These are phyloP conservation scores for Periphyllus acericola DNA, from an alignment of 2,888 invertebrate genomes.

Conservation along the genomic window DNA sequence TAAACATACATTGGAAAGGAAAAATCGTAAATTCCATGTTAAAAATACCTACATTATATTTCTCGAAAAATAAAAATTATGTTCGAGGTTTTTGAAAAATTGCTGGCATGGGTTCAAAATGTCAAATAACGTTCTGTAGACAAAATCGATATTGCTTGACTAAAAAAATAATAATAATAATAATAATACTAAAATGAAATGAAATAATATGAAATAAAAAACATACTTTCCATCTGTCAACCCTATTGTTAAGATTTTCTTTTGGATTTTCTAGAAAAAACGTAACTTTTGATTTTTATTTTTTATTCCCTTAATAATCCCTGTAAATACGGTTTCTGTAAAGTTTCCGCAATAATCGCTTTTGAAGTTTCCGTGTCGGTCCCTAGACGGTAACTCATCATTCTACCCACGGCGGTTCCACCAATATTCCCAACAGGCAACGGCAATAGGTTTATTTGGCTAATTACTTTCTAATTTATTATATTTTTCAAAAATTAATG, in stretches of 20 bases:
- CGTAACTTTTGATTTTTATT: conserved; percentile 20
- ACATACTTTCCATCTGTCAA: conserved; percentile 14
- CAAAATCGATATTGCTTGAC: conserved; percentile 29
- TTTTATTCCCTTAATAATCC: conserved; percentile 44
- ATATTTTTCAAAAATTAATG: neutral
- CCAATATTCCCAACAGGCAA: neutral
- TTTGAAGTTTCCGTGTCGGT: conserved; percentile 48
- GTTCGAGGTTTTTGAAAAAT: conserved; percentile 33
- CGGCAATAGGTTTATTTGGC: conserved; percentile 6
- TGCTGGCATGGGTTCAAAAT: conserved; percentile 20
- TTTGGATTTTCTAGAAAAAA: neutral
- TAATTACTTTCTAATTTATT: conserved; percentile 43
- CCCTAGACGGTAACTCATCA: conserved; percentile 50
- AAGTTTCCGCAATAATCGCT: conserved; percentile 45
- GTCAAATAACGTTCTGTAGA: conserved; percentile 22
- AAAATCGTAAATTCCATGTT: conserved; percentile 25
- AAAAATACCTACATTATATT: conserved; percentile 28
- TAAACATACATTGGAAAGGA: neutral
- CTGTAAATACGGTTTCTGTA: conserved; percentile 31
- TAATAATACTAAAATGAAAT: neutral
- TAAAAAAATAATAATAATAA: neutral
- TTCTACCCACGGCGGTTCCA: neutral
- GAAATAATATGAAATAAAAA: conserved; percentile 1
- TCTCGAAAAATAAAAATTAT: neutral
- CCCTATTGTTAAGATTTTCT: conserved; percentile 37